phyloP scores from a whole-genome alignment of 2,888 invertebrate genomes.

The Trachelus iudaicus region DNA sequence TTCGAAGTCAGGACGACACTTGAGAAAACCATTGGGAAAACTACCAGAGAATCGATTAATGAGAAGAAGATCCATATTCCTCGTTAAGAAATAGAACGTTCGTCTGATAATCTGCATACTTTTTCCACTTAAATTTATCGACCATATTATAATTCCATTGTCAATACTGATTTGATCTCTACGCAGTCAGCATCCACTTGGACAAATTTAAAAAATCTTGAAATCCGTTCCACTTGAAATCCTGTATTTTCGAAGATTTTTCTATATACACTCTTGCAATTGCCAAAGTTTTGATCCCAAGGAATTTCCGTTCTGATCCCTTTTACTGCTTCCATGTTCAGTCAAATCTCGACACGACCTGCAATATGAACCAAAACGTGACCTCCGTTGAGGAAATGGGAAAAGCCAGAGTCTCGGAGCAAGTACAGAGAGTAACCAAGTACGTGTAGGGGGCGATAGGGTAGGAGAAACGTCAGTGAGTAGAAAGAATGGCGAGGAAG shows the following conservation, averaged over 20 bases:
- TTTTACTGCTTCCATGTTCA: background rate
- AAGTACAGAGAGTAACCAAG: background rate
- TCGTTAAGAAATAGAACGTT: background rate
- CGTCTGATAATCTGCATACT: background rate
- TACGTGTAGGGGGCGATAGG: background rate
- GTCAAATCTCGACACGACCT: background rate
- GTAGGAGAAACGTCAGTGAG: background rate
- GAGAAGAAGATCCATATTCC: background rate
- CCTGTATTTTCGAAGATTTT: background rate
- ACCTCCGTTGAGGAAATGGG: background rate
- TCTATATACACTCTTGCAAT: background rate
- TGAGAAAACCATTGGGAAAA: conserved; percentile 18
- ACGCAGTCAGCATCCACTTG: background rate
- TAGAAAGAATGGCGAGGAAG: background rate
- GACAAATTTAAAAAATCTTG: background rate
- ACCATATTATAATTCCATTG: background rate
- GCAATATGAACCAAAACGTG: background rate
- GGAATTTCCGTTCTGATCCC: background rate
- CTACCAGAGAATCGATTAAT: conserved; percentile 11
- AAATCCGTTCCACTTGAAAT: background rate
- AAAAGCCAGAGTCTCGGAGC: background rate
- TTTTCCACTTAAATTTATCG: background rate
- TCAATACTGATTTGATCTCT: background rate
- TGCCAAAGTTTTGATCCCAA: background rate
- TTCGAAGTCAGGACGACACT: conserved; percentile 6